Conservation (phyloP, 2,113 vertebrate species). For the Meriones unguiculatus region DNA sequence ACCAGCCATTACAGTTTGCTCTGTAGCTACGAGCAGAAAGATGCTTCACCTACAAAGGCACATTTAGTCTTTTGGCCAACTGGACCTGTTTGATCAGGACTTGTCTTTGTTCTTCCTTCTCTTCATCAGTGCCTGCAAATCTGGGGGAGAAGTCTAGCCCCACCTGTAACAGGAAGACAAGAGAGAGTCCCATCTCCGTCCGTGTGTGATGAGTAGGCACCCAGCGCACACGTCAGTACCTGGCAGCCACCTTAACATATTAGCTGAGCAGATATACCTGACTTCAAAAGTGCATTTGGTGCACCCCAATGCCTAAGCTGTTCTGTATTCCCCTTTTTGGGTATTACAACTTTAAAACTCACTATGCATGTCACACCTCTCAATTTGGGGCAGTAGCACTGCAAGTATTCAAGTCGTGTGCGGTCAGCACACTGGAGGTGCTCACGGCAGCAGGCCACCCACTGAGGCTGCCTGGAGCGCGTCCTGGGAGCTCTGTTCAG, state of each 20-base stretch:
- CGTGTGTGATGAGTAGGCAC: neutral
- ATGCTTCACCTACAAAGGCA: conserved; percentile 93
- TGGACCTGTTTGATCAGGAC: conserved; percentile 94
- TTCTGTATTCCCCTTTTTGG: neutral
- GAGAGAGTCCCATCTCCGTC: neutral
- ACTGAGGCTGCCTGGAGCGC: neutral
- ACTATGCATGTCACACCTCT: neutral
- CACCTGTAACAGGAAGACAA: conserved; percentile 87
- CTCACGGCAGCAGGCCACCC: neutral
- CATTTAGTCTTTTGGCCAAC: conserved; percentile 92
- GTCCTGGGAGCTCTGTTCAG: neutral
- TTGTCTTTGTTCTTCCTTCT: conserved; percentile 94
- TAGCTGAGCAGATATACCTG: conserved; percentile 22
- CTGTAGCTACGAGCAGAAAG: neutral
- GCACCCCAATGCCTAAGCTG: neutral
- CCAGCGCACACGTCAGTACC: neutral
- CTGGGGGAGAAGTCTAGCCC: conserved; percentile 98
- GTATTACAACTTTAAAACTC: neutral
- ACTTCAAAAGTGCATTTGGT: neutral
- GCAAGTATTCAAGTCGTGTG: neutral
- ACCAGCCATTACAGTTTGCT: neutral
- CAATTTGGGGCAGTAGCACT: neutral
- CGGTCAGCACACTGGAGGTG: neutral
- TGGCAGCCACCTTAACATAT: neutral
- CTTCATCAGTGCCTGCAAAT: conserved; percentile 88